Evolutionary conservation across 2,888 invertebrate genomes (phyloP), one percentile per base, ranked within the genome.

Genomic region (Plagiodera versicolora): DNA sequence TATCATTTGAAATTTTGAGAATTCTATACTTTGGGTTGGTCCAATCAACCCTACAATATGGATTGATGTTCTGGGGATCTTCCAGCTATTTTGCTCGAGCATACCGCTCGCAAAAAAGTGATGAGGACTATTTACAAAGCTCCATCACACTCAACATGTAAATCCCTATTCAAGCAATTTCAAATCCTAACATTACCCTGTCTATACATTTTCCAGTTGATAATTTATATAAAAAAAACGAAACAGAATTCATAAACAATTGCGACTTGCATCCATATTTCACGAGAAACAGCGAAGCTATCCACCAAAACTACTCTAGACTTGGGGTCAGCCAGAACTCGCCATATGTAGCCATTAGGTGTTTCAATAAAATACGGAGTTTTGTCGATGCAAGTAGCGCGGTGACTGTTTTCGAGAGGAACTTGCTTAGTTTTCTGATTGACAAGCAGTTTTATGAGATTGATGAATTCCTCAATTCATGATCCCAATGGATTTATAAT

Each of bases 311-410:
- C 14, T 28, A 49, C 14, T 49, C 30, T 49, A 28, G 30, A 49
- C 49, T 49, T 49, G 49, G 49, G 6, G 49, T 49, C n/a, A 28
- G 49, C 49, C 49, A 49, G 28, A 49, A 28, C 14, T 49, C 49
- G 28, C 28, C 49, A 11, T 49, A 28, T 49, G 28, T 24, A 28
- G 49, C 28, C n/a, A 49, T 28, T 47, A 32, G 32, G 19, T 20
- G 53, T 45, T 44, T 35, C 28, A 35, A 52, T 35, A 39, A 52
- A 44, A n/a, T 28, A 11, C 5, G 11, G 28, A 49, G 32, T 32
- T 32, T 32, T 32, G 32, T 32, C 32, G 11, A 32, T 11, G 28
- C n/a, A 49, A 30, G n/a, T 49, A 45, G 10, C 51, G 35, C 32
- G 10, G 35, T 51, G 5, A 20, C 9, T 49, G n/a, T 50, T 50